phyloP scores from a whole-genome alignment of 2,797 vertebrate genomes.

The Merluccius polli region DNA sequence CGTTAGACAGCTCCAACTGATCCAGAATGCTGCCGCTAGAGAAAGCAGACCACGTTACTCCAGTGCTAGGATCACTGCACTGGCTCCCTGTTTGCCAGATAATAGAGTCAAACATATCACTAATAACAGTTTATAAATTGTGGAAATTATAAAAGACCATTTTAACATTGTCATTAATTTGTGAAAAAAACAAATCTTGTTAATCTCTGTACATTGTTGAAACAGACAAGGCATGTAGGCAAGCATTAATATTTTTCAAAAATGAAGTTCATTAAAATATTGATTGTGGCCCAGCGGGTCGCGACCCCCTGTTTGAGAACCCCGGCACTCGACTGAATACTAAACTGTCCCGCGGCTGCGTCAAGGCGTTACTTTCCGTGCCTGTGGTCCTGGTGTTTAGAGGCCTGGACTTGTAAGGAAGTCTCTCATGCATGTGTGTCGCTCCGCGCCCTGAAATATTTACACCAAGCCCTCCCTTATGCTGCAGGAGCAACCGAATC shows the following conservation, averaged over 20 bases:
- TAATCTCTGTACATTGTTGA: too few relatives aligned
- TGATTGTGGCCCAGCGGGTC: not conserved
- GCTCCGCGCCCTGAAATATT: not conserved
- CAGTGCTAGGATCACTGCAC: too few relatives aligned
- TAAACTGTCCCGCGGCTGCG: not conserved
- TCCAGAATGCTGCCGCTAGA: not conserved
- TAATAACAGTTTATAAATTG: too few relatives aligned
- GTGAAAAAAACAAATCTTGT: too few relatives aligned
- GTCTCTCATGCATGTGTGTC: not conserved
- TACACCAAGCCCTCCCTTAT: not conserved
- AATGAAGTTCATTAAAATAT: not conserved
- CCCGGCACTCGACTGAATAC: too few relatives aligned
- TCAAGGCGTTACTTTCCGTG: not conserved
- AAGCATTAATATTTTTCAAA: not conserved
- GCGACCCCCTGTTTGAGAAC: not conserved
- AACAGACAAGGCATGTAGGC: not conserved
- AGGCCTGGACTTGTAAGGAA: not conserved
- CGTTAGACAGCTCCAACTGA: not conserved
- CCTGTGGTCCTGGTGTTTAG: not conserved
- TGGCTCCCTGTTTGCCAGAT: not conserved
- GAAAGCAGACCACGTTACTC: too few relatives aligned
- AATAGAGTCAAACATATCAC: not conserved
- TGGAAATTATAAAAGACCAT: too few relatives aligned
- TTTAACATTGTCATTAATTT: too few relatives aligned
- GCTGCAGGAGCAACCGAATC: not conserved